phyloP scores from a whole-genome alignment of 2,113 vertebrate species.

The Gnathonemus longibarbis region DNA sequence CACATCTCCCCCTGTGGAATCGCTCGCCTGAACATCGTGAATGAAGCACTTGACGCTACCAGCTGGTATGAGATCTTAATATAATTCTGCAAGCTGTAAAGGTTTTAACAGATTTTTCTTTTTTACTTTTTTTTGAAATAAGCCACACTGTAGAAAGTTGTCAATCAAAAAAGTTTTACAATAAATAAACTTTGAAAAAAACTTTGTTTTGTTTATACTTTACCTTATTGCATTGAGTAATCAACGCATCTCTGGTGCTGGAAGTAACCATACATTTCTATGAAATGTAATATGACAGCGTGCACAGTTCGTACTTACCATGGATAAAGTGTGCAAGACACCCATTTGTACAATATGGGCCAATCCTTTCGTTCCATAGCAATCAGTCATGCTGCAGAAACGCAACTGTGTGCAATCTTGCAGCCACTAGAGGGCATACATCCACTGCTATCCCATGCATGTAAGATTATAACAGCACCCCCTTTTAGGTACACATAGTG shows the following conservation, averaged over 20 bases:
- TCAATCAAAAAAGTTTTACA: constrained; percentile 11
- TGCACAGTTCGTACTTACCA: not conserved
- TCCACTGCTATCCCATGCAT: not conserved
- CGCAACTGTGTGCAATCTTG: not conserved
- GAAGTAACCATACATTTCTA: not conserved
- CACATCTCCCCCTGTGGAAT: not conserved
- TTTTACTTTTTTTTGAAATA: constrained; percentile 13
- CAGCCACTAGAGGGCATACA: not conserved
- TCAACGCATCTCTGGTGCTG: not conserved
- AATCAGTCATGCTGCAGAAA: not conserved
- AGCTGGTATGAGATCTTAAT: not conserved
- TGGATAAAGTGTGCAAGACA: not conserved
- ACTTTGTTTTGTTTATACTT: not conserved
- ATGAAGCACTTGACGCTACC: not conserved
- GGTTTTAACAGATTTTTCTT: not conserved
- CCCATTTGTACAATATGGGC: not conserved
- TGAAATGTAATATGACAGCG: not conserved
- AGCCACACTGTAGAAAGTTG: not conserved
- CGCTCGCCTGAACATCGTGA: not conserved
- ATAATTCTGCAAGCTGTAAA: not conserved
- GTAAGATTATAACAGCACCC: not conserved
- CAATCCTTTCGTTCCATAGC: not conserved
- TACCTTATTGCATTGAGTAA: not conserved
- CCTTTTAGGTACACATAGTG: not conserved
- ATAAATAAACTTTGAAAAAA: constrained; percentile 9